A percentile compares a stretch with the other conserved stretches of the same genome.
These are phyloP conservation scores for Dicrurus megarhynchus DNA, from an alignment of 2,113 vertebrate species.

Conservation along the genomic window DNA sequence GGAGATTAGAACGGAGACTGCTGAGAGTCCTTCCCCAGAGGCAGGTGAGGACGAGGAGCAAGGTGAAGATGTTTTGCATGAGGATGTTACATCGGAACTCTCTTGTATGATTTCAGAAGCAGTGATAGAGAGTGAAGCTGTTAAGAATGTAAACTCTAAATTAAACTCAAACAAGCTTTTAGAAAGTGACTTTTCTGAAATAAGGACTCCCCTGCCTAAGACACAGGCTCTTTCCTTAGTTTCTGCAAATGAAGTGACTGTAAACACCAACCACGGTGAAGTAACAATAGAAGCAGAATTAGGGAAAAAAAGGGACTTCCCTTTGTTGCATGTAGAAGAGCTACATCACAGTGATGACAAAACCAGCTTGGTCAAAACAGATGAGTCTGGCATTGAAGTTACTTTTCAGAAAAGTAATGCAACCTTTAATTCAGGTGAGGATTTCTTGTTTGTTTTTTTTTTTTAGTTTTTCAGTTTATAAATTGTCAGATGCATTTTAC, in stretches of 20 bases:
- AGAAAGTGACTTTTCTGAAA: not conserved
- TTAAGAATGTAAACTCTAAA: not conserved
- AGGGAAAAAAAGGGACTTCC: not conserved
- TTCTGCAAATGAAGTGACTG: not conserved
- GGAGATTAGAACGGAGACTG: not conserved
- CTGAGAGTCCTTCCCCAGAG: not conserved
- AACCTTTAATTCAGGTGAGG: conserved; percentile 60
- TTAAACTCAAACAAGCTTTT: not conserved
- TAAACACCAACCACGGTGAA: not conserved
- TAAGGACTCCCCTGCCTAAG: not conserved
- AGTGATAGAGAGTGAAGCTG: not conserved
- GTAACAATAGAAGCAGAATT: not conserved
- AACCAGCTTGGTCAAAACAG: not conserved
- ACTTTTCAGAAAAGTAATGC: not conserved
- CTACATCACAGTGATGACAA: not conserved
- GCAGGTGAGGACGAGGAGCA: not conserved
- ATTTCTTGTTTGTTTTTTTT: not conserved
- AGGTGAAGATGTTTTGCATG: not conserved
- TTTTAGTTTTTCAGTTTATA: not conserved
- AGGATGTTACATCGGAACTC: not conserved
- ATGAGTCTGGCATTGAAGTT: not conserved
- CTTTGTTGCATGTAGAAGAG: not conserved
- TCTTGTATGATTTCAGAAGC: not conserved
- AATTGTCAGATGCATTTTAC: not conserved
- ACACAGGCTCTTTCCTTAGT: not conserved